Percentiles rank a stretch among this genome's conserved stretches.
Evolutionary conservation across 2,113 vertebrate species (phyloP).

Genomic region (Pterocles burchelli): DNA sequence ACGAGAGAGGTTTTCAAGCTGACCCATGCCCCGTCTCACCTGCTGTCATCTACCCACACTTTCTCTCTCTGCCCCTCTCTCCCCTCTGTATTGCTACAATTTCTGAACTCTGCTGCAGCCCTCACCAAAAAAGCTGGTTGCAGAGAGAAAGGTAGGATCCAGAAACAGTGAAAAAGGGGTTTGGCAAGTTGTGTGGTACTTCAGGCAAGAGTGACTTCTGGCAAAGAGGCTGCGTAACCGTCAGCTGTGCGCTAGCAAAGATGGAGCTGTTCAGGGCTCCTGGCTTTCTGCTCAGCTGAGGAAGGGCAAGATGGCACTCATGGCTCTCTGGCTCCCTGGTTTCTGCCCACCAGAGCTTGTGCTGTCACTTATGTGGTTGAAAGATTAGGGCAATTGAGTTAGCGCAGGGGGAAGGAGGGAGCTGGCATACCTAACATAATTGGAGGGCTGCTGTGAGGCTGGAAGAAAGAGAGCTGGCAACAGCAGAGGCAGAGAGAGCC

Average conservation of each 20-base stretch:
- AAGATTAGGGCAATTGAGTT: neutral
- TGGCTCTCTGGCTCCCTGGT: neutral
- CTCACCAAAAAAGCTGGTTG: neutral
- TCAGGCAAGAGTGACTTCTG: neutral
- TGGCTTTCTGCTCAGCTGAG: neutral
- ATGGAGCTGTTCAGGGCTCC: rapidly evolving
- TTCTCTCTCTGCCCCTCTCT: neutral
- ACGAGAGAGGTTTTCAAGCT: neutral
- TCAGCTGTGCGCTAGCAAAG: neutral
- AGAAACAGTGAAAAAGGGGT: neutral
- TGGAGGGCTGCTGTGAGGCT: rapidly evolving
- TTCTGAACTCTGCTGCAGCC: neutral
- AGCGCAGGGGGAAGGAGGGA: neutral
- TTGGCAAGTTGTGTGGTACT: neutral
- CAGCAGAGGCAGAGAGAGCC: neutral
- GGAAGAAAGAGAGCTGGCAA: neutral
- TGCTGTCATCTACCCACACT: neutral
- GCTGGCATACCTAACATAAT: neutral
- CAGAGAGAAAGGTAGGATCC: neutral
- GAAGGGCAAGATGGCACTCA: neutral
- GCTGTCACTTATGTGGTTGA: neutral
- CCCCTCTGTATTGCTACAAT: neutral
- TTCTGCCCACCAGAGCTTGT: neutral
- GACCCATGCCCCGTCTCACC: neutral
- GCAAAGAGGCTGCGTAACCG: neutral